Evolutionary conservation across 2,113 vertebrate genomes (phyloP), one percentile per base, ranked within the genome.

Genomic region (Suncus etruscus): DNA sequence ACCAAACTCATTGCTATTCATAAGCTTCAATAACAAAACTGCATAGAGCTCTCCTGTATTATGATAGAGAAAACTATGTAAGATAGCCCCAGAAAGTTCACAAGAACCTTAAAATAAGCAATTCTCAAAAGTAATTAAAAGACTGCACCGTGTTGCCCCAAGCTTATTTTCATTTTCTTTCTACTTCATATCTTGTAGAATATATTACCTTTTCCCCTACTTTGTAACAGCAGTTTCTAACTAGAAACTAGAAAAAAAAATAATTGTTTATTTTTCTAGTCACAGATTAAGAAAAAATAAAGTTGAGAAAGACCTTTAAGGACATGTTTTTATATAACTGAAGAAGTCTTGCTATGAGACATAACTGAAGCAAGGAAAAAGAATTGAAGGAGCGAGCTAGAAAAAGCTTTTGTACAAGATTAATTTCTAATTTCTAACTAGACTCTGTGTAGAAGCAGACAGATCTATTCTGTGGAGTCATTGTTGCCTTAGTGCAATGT

Each of bases 271-370:
- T 63, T 79, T 72, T 39, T 22, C 83, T 84, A 11, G 9, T 73
- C 88, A 86, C 50, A 81, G 54, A 80, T 70, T 0, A 75, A 84
- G 83, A 86, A 87, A 89, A 95, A 48, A 81, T 83, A 72, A 95
- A 87, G n/a, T 78, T 87, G 11, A 73, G 48, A 48, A 87, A 9
- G 72, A 76, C 12, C 22, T 69, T 11, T 20, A 65, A 80, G 29
- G 50, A 6, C 83, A 16, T 20, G 6, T 47, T 68, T 79, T 88
- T 90, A 29, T 70, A 6, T 16, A 82, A 25, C 8, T 2, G 2
- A 25, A 81, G 32, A 54, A 16, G 51, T 48, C 58, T 48, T 54
- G 6, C 54, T 84, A n/a, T 18, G 29, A 82, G 6, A 27, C 27
- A 48, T 5, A 31, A 22, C 54, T 83, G 54, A 85, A 74, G 18